Base-by-base conservation (phyloP, 2,888 invertebrate genomes). In the Tuberolachnus salignus region DNA sequence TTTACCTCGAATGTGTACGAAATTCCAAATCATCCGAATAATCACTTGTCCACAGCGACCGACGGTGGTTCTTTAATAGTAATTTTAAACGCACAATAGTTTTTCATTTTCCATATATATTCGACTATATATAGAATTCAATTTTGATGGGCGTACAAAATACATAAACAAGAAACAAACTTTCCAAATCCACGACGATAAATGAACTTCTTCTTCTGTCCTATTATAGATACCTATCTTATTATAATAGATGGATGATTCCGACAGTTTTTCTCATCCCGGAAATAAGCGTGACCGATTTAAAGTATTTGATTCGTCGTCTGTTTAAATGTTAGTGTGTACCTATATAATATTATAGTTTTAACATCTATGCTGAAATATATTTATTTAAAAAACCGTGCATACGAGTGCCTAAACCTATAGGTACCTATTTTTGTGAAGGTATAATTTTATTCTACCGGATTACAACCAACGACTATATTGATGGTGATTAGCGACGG, bases 141-240 rank as follows among this genome's bases (percentile, higher is more conserved):
- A 26, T n/a, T 49, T 72, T 72, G 61, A 72, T 61, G 13, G 6
- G 26, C 61, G 61, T 72, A 72, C 10, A 61, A 61, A 19, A 51
- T 51, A 19, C 34, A 23, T 6, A 53, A 16, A 53, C n/a, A 63
- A 71, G 53, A 11, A 44, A 46, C 49, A 26, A 49, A 72, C 72
- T 72, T 72, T 72, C 72, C 61, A 72, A 72, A 72, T 72, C 59
- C 72, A 10, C 19, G n/a, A 61, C 26, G 34, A 19, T 14, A 61
- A 61, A 34, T 61, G 49, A 51, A 72, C 49, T 59, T 16, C 13
- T 16, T 46, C 13, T 23, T 6, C 23, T 26, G n/a, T n/a, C n/a
- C n/a, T n/a, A n/a, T n/a, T n/a, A n/a, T n/a, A n/a, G n/a, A n/a
- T n/a, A n/a, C n/a, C n/a, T n/a, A n/a, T n/a, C n/a, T n/a, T n/a